Conservation (phyloP, 2,888 invertebrate species). For the Rotaria macrura region DNA sequence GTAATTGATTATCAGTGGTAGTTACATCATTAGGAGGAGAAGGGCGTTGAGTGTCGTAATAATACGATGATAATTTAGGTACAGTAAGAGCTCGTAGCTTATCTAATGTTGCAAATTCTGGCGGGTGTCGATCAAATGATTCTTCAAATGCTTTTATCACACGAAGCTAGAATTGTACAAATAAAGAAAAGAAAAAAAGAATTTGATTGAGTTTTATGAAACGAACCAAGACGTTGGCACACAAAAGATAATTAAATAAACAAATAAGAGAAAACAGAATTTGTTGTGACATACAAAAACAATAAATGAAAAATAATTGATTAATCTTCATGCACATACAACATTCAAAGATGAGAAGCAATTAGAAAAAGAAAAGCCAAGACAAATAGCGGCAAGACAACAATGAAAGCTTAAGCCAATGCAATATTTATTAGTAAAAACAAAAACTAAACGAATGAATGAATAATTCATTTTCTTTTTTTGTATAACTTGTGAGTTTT, state of each 20-base stretch:
- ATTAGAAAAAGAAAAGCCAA: not conserved
- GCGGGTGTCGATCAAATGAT: slow-evolving; percentile 19
- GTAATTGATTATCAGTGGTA: not conserved
- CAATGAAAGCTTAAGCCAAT: not conserved
- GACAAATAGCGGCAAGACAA: not conserved
- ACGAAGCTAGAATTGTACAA: slow-evolving; percentile 22
- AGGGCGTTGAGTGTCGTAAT: not conserved
- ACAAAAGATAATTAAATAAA: not conserved
- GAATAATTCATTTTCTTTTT: not conserved
- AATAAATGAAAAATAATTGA: no score
- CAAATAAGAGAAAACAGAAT: no score
- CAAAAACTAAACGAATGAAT: no score
- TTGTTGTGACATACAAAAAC: no score
- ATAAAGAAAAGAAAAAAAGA: not conserved
- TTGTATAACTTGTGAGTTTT: not conserved
- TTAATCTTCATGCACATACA: not conserved
- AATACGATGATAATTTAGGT: not conserved
- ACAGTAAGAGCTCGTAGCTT: not conserved
- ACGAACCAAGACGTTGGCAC: not conserved
- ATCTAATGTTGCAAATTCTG: not conserved
- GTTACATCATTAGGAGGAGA: not conserved
- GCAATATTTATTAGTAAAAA: not conserved
- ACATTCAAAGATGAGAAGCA: not conserved
- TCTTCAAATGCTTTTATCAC: slow-evolving; percentile 34
- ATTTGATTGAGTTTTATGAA: not conserved